phyloP scores from a whole-genome alignment of 2,113 vertebrate species.

The Cyprinodon variegatus region DNA sequence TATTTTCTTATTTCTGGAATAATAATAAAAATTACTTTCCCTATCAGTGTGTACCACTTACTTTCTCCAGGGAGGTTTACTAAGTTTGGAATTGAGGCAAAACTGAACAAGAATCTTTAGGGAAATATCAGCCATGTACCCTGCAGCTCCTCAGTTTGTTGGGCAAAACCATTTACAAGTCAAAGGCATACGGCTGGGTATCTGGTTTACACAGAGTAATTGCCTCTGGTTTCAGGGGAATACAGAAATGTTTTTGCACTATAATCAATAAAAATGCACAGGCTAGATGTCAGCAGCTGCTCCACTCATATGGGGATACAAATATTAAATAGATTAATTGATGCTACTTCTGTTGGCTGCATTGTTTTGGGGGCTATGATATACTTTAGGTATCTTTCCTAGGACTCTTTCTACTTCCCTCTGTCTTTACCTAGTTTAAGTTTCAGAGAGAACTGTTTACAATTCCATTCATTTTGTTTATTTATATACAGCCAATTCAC shows the following conservation, averaged over 20 bases:
- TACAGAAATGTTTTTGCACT: constrained; percentile 66
- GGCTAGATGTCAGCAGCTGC: constrained; percentile 66
- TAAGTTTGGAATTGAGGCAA: constrained; percentile 40
- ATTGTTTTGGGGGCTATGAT: constrained; percentile 45
- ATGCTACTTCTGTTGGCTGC: constrained; percentile 63
- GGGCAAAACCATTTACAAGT: constrained; percentile 62
- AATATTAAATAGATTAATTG: constrained; percentile 73
- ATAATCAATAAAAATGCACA: constrained; percentile 75
- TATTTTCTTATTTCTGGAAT: constrained; percentile 53
- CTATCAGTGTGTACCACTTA: constrained; percentile 39
- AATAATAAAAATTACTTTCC: constrained; percentile 27
- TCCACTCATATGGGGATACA: constrained; percentile 62
- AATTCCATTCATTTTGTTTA: not conserved
- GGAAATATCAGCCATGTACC: constrained; percentile 63
- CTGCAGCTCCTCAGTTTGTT: constrained; percentile 62
- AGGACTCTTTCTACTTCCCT: constrained; percentile 21
- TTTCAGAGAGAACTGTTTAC: constrained; percentile 5
- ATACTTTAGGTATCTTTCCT: constrained; percentile 31
- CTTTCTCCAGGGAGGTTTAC: constrained; percentile 56
- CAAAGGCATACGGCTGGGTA: constrained; percentile 67
- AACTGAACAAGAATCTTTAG: constrained; percentile 50
- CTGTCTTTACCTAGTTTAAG: constrained; percentile 35
- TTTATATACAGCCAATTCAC: too few relatives aligned
- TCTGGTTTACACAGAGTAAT: constrained; percentile 72
- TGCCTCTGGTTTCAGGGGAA: constrained; percentile 72